These are phyloP conservation scores for Irena cyanogastra DNA, from an alignment of 2,113 vertebrate species.

Conservation along the genomic window DNA sequence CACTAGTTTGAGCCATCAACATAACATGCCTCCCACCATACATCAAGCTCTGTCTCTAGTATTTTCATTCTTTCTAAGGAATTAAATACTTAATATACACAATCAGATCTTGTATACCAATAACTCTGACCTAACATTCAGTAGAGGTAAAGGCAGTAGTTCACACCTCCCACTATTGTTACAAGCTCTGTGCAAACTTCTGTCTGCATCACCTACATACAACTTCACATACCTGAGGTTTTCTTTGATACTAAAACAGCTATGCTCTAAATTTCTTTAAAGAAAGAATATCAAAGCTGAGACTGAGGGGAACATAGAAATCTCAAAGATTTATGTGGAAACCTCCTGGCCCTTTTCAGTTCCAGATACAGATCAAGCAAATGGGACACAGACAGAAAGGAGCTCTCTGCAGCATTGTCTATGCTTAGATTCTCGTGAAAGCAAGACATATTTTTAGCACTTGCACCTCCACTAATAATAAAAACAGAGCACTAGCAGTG, in stretches of 20 bases:
- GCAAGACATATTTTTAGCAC: not conserved
- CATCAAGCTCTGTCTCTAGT: not conserved
- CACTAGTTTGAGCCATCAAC: not conserved
- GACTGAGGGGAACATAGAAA: not conserved
- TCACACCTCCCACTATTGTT: not conserved
- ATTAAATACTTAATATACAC: not conserved
- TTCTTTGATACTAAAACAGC: not conserved
- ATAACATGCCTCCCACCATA: not conserved
- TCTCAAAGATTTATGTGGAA: not conserved
- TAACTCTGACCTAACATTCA: not conserved
- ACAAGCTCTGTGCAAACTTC: not conserved
- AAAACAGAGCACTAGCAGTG: not conserved
- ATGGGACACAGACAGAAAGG: not conserved
- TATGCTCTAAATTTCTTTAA: not conserved
- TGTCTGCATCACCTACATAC: not conserved
- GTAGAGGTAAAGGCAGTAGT: not conserved
- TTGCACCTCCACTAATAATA: conserved; percentile 23
- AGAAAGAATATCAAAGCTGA: not conserved
- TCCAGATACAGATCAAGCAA: not conserved
- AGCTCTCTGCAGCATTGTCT: not conserved
- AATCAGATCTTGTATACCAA: not conserved
- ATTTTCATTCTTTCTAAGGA: not conserved
- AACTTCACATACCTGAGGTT: conserved; percentile 13
- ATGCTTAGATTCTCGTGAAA: not conserved
- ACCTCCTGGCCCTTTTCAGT: not conserved